Evolutionary conservation across 2,888 invertebrate species (phyloP), one percentile per base, ranked within the genome.

Genomic region (Nephrotoma guestfalica): DNA sequence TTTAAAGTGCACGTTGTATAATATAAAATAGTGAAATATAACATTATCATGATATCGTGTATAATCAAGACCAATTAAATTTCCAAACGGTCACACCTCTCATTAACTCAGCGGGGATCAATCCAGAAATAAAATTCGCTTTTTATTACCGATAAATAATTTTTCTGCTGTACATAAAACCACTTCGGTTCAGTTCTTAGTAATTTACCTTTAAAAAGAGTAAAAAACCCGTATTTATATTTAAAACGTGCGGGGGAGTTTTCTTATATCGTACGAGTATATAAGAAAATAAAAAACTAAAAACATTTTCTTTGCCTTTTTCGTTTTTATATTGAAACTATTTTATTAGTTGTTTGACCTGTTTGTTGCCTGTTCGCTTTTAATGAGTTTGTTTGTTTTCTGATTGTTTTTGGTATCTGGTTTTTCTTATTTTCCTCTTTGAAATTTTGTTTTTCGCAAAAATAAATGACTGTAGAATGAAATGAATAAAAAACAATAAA

Each of bases 351-450:
- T 84, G 40, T 40, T 83, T 83, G 84, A 41, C 41, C 84, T 84
- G 84, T 84, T 84, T 42, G 84, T 84, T 84, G 84, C 84, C 41
- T 84, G 41, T 84, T 41, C 42, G 84, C 42, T 84, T 84, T 84
- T 84, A 84, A 84, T 84, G 84, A 84, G 84, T 84, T 84, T 84
- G 84, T 84, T 84, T 84, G 84, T 84, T 84, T 84, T 84, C 42
- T 84, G 84, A 84, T 84, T 84, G 84, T 84, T 84, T 84, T 84
- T 41, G 84, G 84, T 84, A 41, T 84, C 84, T 84, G 84, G 84
- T 84, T 84, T 84, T 84, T 84, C 84, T 41, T 84, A 84, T 71
- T 71, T 71, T 71, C 71, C 30, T 71, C 71, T 51, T 51, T 51
- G 71, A 71, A 4, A 6, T 71, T 71, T 71, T 30, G 71, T 30